A percentile compares a stretch with the other conserved stretches of the same genome.
phyloP scores from a whole-genome alignment of 1,140 invertebrate genomes.

The Drosophila littoralis region DNA sequence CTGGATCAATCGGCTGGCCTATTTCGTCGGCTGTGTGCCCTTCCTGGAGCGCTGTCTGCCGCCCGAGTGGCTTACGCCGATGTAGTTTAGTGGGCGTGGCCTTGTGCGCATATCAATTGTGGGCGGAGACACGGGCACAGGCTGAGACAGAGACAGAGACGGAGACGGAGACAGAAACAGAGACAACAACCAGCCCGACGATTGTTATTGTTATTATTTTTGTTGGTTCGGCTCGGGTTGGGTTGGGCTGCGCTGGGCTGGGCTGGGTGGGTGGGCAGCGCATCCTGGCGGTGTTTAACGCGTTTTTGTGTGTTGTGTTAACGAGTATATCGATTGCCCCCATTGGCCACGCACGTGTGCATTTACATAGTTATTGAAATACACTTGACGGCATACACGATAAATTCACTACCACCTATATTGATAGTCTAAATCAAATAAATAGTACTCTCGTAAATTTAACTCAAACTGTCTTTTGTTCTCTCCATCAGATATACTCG shows the following conservation, averaged over 20 bases:
- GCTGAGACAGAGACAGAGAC: not conserved
- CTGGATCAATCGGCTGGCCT: constrained; percentile 98
- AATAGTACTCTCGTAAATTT: not conserved
- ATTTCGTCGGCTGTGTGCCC: constrained; percentile 97
- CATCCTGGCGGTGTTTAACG: too few species aligned
- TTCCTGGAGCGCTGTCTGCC: constrained; percentile 97
- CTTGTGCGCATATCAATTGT: too few species aligned
- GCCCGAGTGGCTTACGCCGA: constrained; percentile 34
- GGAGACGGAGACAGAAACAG: not conserved
- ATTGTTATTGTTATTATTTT: too few species aligned
- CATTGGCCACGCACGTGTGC: constrained; percentile 1
- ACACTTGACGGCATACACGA: not conserved
- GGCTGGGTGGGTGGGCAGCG: too few species aligned
- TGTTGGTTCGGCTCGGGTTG: too few species aligned
- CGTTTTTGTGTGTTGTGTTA: constrained; percentile 3
- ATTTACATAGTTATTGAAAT: constrained; percentile 6
- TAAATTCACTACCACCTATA: not conserved
- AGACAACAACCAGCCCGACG: not conserved
- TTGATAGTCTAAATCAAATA: not conserved
- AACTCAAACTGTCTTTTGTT: not conserved
- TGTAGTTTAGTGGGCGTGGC: too few species aligned
- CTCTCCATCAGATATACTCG: too few species aligned
- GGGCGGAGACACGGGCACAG: too few species aligned
- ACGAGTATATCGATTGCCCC: constrained; percentile 3
- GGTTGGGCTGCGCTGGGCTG: too few species aligned